Evolutionary conservation across 2,888 invertebrate species (phyloP).

Genomic region (Drosophila mettleri): DNA sequence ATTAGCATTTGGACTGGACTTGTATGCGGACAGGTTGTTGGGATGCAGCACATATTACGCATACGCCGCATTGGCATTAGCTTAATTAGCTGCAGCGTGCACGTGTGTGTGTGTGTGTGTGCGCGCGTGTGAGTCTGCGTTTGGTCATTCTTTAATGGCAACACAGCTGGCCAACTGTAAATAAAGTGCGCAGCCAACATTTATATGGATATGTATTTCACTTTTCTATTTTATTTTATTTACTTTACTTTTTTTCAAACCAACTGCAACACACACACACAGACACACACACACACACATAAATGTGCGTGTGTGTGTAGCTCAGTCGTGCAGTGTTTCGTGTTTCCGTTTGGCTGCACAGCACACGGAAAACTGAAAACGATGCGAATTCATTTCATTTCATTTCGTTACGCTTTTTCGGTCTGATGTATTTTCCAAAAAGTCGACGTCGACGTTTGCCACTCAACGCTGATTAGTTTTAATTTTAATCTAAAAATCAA

Average conservation of each 20-base stretch:
- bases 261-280: slow-evolving; percentile 42
- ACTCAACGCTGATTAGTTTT: slow-evolving; percentile 83
- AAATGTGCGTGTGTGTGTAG: slow-evolving; percentile 32
- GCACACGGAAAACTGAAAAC: slow-evolving; percentile 51
- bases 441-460: slow-evolving; percentile 50
- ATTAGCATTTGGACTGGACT: slow-evolving; percentile 29
- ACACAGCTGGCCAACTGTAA: slow-evolving; percentile 69
- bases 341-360: slow-evolving; percentile 75
- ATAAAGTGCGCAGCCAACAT: slow-evolving; percentile 75
- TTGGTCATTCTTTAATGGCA: slow-evolving; percentile 67
- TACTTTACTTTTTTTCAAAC: slow-evolving; percentile 31
- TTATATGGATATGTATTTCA: slow-evolving; percentile 60
- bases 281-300: neutral
- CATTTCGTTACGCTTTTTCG: slow-evolving; percentile 79
- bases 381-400: slow-evolving; percentile 72
- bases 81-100: slow-evolving; percentile 65
- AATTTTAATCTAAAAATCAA: slow-evolving; percentile 83
- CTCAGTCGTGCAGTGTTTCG: slow-evolving; percentile 61
- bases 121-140: slow-evolving; percentile 11
- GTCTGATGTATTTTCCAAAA: slow-evolving; percentile 74
- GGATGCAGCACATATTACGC: slow-evolving; percentile 48
- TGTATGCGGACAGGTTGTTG: slow-evolving; percentile 9
- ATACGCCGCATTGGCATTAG: slow-evolving; percentile 73
- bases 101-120: slow-evolving; percentile 19
- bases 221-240: slow-evolving; percentile 12